Conservation (phyloP, 2,113 vertebrate genomes). For the Halichoerus grypus region DNA sequence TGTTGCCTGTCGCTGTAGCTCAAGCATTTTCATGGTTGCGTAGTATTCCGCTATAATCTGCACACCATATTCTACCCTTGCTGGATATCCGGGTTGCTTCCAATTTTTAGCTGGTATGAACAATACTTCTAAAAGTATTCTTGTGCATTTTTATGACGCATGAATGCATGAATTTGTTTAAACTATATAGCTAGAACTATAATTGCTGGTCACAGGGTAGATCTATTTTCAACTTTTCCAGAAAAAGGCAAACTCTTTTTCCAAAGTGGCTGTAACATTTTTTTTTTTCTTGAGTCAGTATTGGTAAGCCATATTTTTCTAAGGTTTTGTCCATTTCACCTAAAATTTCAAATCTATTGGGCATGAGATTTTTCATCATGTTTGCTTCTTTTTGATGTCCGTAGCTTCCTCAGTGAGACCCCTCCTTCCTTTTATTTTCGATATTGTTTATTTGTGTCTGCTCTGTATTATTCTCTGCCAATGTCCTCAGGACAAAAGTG, state of each 20-base stretch:
- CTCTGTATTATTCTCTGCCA: neutral
- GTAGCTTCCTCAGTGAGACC: rapidly evolving
- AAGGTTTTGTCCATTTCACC: neutral
- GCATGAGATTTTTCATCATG: neutral
- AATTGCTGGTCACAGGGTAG: neutral
- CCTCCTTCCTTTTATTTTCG: neutral
- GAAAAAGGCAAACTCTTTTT: conserved; percentile 42
- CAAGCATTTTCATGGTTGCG: neutral
- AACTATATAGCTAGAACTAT: neutral
- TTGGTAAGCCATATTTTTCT: conserved; percentile 25
- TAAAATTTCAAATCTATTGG: neutral
- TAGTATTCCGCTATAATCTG: neutral
- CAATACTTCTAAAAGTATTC: conserved; percentile 30
- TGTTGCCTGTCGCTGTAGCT: neutral
- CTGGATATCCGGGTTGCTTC: neutral
- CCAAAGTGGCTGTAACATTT: neutral
- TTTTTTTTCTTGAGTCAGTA: neutral
- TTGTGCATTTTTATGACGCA: neutral
- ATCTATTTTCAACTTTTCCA: conserved; percentile 42
- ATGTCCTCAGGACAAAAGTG: neutral
- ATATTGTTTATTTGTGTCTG: neutral
- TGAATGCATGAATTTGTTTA: neutral
- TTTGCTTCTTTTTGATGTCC: neutral
- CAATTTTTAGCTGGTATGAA: conserved; percentile 16
- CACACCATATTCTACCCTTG: neutral